A percentile compares a stretch with the other conserved stretches of the same genome.
phyloP scores from a whole-genome alignment of 2,797 vertebrate species.

The Hipposideros larvatus region DNA sequence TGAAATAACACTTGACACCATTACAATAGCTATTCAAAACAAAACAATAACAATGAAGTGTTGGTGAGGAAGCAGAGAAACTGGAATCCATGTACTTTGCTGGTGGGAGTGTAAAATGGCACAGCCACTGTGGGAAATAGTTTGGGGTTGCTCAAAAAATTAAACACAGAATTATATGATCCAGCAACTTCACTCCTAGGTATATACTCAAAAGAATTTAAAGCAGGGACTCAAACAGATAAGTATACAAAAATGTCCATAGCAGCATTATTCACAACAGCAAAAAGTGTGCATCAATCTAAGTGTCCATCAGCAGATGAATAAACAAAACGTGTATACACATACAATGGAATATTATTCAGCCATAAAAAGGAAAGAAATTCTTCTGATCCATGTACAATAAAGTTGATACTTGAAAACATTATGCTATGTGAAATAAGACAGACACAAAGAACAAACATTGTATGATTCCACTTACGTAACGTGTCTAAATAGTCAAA shows the following conservation, averaged over 20 bases:
- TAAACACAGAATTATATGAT: conserved; percentile 11
- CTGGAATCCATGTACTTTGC: background rate
- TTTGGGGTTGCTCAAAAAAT: background rate
- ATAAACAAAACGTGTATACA: background rate
- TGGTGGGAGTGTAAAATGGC: background rate
- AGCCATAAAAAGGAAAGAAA: background rate
- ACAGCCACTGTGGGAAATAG: background rate
- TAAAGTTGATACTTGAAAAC: background rate
- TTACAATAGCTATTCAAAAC: background rate
- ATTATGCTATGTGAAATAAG: background rate
- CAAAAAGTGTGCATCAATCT: background rate
- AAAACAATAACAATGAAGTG: background rate
- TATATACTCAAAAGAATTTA: background rate
- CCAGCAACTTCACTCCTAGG: background rate
- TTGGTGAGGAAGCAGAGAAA: background rate
- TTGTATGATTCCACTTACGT: background rate
- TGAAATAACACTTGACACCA: background rate
- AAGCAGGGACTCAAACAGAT: background rate
- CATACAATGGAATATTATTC: background rate
- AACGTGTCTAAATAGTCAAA: background rate
- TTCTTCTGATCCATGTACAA: conserved; percentile 36
- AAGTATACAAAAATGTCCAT: background rate
- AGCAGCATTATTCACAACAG: conserved; percentile 5
- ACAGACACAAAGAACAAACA: conserved; percentile 8
- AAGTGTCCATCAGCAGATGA: background rate